Evolutionary conservation across 2,888 invertebrate genomes (phyloP).

Genomic region (Diabrotica balteata): DNA sequence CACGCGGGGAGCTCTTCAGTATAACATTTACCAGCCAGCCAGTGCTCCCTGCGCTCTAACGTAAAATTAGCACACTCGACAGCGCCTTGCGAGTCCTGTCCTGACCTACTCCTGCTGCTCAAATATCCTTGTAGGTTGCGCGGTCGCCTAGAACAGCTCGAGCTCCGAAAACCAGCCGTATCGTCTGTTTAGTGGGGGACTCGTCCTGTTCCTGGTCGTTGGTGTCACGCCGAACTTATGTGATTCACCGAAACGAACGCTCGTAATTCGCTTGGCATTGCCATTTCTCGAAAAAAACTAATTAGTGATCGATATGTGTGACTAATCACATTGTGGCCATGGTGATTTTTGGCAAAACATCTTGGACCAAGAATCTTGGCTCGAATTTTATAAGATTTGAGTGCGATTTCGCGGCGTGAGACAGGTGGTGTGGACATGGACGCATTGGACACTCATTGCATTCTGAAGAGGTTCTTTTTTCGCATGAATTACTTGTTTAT

Average conservation of each 20-base stretch:
- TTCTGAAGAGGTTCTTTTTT: constrained; percentile 43
- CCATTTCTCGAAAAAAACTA: constrained; percentile 6
- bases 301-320: constrained; percentile 22
- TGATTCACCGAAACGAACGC: constrained; percentile 23
- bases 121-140: constrained; percentile 40
- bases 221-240: constrained; percentile 19
- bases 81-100: constrained; percentile 26
- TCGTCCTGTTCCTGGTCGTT: constrained; percentile 26
- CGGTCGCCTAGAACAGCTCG: constrained; percentile 45
- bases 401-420: constrained; percentile 28
- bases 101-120: constrained; percentile 36
- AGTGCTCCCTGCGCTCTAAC: not conserved
- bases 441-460: constrained; percentile 33
- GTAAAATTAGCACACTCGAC: constrained; percentile 15
- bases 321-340: constrained; percentile 20
- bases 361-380: no score
- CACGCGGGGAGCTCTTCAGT: no score
- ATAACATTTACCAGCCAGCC: no score
- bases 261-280: constrained; percentile 10
- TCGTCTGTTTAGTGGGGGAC: constrained; percentile 35
- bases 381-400: constrained; percentile 24
- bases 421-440: constrained; percentile 44
- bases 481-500: constrained; percentile 48
- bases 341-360: no score
- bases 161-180: constrained; percentile 36